phyloP scores from a whole-genome alignment of 2,113 vertebrate species.

The Nyctibius bracteatus region DNA sequence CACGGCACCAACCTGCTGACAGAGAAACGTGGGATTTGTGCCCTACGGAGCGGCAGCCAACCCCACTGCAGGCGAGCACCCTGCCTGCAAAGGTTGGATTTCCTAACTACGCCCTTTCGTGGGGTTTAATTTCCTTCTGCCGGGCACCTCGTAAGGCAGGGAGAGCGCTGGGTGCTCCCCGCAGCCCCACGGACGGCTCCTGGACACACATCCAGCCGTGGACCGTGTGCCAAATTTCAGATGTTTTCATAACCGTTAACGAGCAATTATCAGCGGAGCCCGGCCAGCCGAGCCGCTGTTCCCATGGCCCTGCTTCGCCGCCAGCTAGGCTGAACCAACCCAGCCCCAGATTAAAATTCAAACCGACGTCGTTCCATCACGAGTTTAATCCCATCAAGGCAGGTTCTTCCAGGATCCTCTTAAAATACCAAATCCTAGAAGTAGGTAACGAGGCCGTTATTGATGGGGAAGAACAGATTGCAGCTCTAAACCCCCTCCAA shows the following conservation, averaged over 20 bases:
- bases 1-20: accelerated
- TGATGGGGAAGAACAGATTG: neutral
- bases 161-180: neutral
- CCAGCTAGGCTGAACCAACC: neutral
- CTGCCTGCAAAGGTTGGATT: neutral
- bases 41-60: neutral
- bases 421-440: neutral
- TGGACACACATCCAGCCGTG: accelerated
- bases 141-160: neutral
- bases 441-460: neutral
- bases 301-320: neutral
- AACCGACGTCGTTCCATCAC: neutral
- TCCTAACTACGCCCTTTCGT: accelerated
- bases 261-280: neutral
- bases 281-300: neutral
- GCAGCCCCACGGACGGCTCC: neutral
- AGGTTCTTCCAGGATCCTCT: neutral
- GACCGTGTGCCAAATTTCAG: neutral
- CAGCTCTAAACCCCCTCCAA: neutral
- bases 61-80: neutral
- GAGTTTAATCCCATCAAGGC: neutral
- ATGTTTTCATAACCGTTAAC: neutral
- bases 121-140: neutral
- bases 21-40: neutral
- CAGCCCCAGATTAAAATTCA: neutral